These are phyloP conservation scores for Ceyx cyanopectus DNA, from an alignment of 2,113 vertebrate genomes.

Conservation along the genomic window DNA sequence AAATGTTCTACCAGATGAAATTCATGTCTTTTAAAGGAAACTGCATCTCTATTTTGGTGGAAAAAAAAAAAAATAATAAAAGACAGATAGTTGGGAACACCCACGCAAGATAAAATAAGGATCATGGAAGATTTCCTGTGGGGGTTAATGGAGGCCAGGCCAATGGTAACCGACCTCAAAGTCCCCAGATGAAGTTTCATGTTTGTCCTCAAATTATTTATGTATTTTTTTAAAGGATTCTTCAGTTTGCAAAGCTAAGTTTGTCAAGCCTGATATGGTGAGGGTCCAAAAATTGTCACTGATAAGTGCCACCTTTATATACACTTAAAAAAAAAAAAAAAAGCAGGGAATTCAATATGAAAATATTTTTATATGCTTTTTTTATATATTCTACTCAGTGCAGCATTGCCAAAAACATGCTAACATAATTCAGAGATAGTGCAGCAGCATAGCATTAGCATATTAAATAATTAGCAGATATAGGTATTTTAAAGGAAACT, in stretches of 20 bases:
- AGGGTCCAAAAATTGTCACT: slow-evolving; percentile 53
- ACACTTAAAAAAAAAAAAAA: not conserved
- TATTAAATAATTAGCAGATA: slow-evolving; percentile 58
- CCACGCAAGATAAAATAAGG: slow-evolving; percentile 79
- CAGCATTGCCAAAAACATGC: slow-evolving; percentile 41
- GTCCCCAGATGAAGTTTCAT: slow-evolving; percentile 70
- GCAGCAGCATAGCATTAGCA: slow-evolving; percentile 25
- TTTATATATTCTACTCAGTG: not conserved
- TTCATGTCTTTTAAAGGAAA: slow-evolving; percentile 75
- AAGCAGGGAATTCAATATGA: not conserved
- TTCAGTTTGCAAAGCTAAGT: slow-evolving; percentile 62
- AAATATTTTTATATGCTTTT: slow-evolving; percentile 34
- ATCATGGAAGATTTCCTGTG: slow-evolving; percentile 75
- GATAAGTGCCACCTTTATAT: slow-evolving; percentile 29
- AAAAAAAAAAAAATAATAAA: slow-evolving; percentile 44
- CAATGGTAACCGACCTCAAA: slow-evolving; percentile 78
- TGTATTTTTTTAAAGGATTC: slow-evolving; percentile 58
- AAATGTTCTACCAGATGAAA: slow-evolving; percentile 70
- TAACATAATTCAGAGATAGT: slow-evolving; percentile 29
- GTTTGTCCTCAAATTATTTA: slow-evolving; percentile 77
- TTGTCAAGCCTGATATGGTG: slow-evolving; percentile 60
- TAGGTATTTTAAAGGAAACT: slow-evolving; percentile 60
- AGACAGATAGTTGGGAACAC: slow-evolving; percentile 74
- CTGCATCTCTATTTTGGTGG: slow-evolving; percentile 63
- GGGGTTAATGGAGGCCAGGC: slow-evolving; percentile 79